These are phyloP conservation scores for Bembecia ichneumoniformis DNA, from an alignment of 2,888 invertebrate genomes.

Conservation along the genomic window DNA sequence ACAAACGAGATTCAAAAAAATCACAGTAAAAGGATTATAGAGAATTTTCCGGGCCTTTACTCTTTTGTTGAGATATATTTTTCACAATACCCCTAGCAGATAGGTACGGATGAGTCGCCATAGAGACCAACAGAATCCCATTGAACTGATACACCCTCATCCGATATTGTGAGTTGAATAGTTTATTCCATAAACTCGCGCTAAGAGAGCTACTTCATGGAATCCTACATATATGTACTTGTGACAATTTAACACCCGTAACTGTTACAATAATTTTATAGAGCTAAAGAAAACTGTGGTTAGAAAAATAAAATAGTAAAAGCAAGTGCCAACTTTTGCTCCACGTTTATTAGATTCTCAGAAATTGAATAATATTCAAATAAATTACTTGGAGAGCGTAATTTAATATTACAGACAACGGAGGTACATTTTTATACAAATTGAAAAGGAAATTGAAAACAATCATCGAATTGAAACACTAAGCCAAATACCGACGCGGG, in stretches of 20 bases:
- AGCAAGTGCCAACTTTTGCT: too few species aligned
- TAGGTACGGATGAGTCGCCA: slow-evolving; percentile 43
- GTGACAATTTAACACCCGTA: too few species aligned
- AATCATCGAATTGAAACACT: slow-evolving; percentile 53
- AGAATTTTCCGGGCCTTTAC: slow-evolving; percentile 18
- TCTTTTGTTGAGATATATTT: slow-evolving; percentile 18
- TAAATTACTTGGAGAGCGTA: too few species aligned
- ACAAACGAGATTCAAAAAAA: slow-evolving; percentile 15
- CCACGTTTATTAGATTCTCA: too few species aligned
- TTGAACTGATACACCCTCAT: slow-evolving; percentile 56
- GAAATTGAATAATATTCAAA: too few species aligned
- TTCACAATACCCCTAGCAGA: slow-evolving; percentile 20
- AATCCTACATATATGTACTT: neutral
- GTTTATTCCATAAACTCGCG: slow-evolving; percentile 45
- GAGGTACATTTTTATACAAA: slow-evolving; percentile 15
- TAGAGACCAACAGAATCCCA: slow-evolving; percentile 50
- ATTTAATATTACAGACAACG: too few species aligned
- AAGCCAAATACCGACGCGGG: slow-evolving; percentile 40
- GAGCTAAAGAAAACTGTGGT: too few species aligned
- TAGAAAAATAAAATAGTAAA: too few species aligned
- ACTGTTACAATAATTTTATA: too few species aligned
- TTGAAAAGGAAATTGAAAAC: slow-evolving; percentile 36
- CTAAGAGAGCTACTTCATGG: slow-evolving; percentile 30
- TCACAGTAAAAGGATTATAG: slow-evolving; percentile 22
- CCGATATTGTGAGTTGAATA: slow-evolving; percentile 59